Base-by-base conservation (phyloP, 2,113 vertebrate genomes). In the Glareola pratincola region DNA sequence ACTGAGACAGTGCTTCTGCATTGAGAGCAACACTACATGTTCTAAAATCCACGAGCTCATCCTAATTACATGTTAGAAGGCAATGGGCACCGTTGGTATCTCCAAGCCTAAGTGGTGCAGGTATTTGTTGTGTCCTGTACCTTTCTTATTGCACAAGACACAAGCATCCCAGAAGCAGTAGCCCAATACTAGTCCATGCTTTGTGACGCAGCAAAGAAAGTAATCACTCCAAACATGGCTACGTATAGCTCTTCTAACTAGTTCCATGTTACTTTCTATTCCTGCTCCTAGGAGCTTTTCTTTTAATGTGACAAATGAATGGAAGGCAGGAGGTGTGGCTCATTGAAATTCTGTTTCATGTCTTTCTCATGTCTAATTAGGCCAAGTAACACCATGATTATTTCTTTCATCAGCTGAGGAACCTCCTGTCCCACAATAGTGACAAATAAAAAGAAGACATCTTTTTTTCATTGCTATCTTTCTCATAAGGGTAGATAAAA, bases 261-360 rank as follows among this genome's bases (percentile, higher is more conserved):
- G 43, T 68, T 89, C 29, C 51, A 53, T 8, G 2, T 24, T 81
- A n/a, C 36, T 88, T 94, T 83, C n/a, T 3, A 8, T 47, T 78
- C 7, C 20, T 76, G 18, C 15, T 94, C 26, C 18, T 16, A 32
- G 37, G 32, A 94, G 10, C 14, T 80, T 88, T 81, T 77, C 47
- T 83, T 92, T 89, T 75, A 68, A 80, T 92, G 36, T 96, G 78
- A 90, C 56, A 93, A 88, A 72, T 32, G 6, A 60, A 8, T 69
- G 39, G 36, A 95, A 95, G 23, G 37, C 11, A 71, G 72, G 34
- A 92, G 37, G 10, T 80, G 48, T 51, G 85, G 15, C 14, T 66
- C 30, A 32, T 60, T 80, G 54, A 90, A 90, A 86, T 90, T 92
- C 71, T 94, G 39, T 88, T 96, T 95, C 53, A 72, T 51, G 51